Evolutionary conservation across 2,113 vertebrate species (phyloP), one percentile per base, ranked within the genome.

Genomic region (Aix galericulata): DNA sequence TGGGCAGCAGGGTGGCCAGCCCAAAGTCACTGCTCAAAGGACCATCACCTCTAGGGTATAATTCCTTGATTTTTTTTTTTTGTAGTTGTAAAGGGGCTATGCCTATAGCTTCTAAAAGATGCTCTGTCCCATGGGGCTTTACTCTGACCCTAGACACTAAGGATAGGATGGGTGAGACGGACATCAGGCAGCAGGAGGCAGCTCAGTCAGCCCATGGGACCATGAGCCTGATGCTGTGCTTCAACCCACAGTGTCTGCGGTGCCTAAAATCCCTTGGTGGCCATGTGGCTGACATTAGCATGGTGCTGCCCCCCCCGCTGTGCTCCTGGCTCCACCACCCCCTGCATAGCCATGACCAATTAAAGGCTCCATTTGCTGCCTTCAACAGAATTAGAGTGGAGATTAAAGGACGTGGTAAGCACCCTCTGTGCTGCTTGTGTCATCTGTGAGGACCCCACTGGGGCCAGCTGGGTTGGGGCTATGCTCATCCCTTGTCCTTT

Each of bases 321-420:
- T 9, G 17, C 12, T 88, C 23, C 55, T 26, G 20, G 55, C 63
- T 73, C 34, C 10, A 18, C 59, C 46, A 36, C 77, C 69, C 17
- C n/a, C 3, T 50, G 36, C 55, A 16, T 26, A 42, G 74, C 80
- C 93, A 93, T 82, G 90, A 53, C 75, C 82, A 86, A 64, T 93
- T 93, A 95, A 83, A 91, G 63, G 36, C 76, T 88, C 31, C 81
- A 63, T 79, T 86, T 95, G 90, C 53, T 81, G 40, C 71, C 50
- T 95, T 60, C 59, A 74, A 48, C 29, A 81, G 82, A 93, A 89
- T 88, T 79, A 89, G 26, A 64, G 29, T 0, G 1, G n/a, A 62
- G 77, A 82, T 92, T 88, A 73, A 60, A 59, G 56, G 38, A 69
- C 72, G 76, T 69, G 16, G 31, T 74, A 59, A 82, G 63, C 86